A percentile compares a stretch with the other conserved stretches of the same genome.
phyloP scores from a whole-genome alignment of 2,113 vertebrate genomes.

The Nesogale talazaci region DNA sequence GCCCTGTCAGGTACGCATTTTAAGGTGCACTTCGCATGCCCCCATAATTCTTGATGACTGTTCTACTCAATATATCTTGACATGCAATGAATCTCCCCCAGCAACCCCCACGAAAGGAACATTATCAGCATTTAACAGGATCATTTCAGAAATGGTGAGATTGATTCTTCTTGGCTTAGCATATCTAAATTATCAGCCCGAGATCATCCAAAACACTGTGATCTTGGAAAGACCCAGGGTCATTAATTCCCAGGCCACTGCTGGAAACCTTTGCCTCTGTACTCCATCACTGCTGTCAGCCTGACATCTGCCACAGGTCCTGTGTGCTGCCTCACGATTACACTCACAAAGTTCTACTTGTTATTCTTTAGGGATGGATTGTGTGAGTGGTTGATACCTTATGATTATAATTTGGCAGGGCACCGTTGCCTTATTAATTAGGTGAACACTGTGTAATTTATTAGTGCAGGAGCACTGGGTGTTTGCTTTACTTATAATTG shows the following conservation, averaged over 20 bases:
- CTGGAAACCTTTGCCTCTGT: background rate
- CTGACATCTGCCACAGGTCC: background rate
- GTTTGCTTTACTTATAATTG: constrained; percentile 81
- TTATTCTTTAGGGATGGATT: constrained; percentile 57
- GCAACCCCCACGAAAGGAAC: background rate
- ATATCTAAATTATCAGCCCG: constrained; percentile 21
- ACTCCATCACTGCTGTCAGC: constrained; percentile 10
- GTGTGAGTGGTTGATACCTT: constrained; percentile 61
- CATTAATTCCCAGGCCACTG: constrained; percentile 35
- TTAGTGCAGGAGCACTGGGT: constrained; percentile 64
- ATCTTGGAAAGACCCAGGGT: constrained; percentile 33
- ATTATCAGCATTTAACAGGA: background rate
- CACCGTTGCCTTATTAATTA: constrained; percentile 78
- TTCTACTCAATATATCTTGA: background rate
- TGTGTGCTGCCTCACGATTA: background rate
- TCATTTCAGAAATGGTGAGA: constrained; percentile 17
- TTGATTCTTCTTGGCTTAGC: background rate
- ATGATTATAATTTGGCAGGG: constrained; percentile 70
- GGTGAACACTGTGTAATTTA: constrained; percentile 73
- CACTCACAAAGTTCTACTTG: constrained; percentile 11
- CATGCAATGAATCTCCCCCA: background rate
- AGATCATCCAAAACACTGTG: constrained; percentile 34
- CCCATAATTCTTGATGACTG: background rate
- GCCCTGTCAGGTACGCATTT: constrained; percentile 2
- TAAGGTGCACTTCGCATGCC: background rate